Evolutionary conservation across 2,797 vertebrate species (phyloP), one percentile per base, ranked within the genome.

Genomic region (Acomys russatus): DNA sequence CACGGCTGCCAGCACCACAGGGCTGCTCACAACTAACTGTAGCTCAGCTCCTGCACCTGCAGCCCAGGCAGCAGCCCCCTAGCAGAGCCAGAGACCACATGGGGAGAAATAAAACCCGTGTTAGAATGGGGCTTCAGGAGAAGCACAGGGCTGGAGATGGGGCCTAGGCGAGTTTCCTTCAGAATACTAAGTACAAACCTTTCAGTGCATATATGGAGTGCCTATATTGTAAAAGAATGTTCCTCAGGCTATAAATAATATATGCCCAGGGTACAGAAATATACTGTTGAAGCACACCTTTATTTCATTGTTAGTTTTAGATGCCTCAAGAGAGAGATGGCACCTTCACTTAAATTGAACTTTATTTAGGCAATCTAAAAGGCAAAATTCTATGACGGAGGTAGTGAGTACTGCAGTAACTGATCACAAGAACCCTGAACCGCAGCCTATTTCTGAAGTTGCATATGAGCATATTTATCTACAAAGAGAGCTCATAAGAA

Each of bases 231-330:
- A 93, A 95, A 90, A 84, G 71, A 38, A 88, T 59, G 92, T 96
- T 84, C 59, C 95, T 78, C 56, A 73, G 79, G 82, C 78, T 86
- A 90, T 83, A 70, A 23, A 88, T 90, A 87, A 68, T 56, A 59
- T n/a, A 89, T 17, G 4, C 25, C 80, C 20, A 76, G 14, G 71
- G 3, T 9, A 88, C 18, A 95, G 61, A 93, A 88, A 90, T 84
- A 68, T 6, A n/a, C 33, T 73, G 25, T 87, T 97, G 77, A 49
- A 88, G 76, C 59, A n/a, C 44, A 77, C 70, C 87, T 89, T 90
- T 95, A 93, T 87, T 87, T 96, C 89, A 95, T 83, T 91, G 70
- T 56, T 74, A 93, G 78, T 80, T 97, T 86, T 88, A 64, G 25
- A 80, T 22, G 63, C 1, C 77, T 84, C 71, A 44, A 28, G 88